Conservation (phyloP, 1,140 invertebrate genomes). For the Musca domestica region DNA sequence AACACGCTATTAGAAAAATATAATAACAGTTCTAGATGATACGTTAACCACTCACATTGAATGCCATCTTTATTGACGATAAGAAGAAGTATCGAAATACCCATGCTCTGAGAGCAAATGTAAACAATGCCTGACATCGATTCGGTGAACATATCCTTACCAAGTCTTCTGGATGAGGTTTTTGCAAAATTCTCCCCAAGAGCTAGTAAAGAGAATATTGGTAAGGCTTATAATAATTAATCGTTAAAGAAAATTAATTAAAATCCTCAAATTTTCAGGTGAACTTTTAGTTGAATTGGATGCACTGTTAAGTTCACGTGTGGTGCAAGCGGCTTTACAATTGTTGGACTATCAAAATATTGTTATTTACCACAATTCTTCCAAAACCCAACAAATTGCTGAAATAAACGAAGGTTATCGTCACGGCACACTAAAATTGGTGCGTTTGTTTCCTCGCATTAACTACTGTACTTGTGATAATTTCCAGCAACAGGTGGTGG, state of each 20-base stretch:
- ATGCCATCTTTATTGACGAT: too few relatives aligned
- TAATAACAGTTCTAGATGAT: too few relatives aligned
- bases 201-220: neutral
- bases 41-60: too few relatives aligned
- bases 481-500: conserved; percentile 31
- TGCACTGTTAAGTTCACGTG: conserved; percentile 27
- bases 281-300: conserved; percentile 24
- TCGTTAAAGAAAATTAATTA: neutral
- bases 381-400: conserved; percentile 15
- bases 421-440: neutral
- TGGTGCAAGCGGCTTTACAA: conserved; percentile 30
- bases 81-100: too few relatives aligned
- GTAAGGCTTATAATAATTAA: too few relatives aligned
- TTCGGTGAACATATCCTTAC: neutral
- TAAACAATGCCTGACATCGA: too few relatives aligned
- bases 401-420: conserved; percentile 30
- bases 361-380: conserved; percentile 22
- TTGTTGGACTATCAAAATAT: conserved; percentile 33
- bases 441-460: conserved; percentile 29
- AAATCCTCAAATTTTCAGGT: neutral
- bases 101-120: too few relatives aligned
- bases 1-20: too few relatives aligned
- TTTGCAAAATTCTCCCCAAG: neutral
- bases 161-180: neutral
- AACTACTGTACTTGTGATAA: conserved; percentile 39